These are phyloP conservation scores for Tyto alba DNA, from an alignment of 2,113 vertebrate species.

Conservation along the genomic window DNA sequence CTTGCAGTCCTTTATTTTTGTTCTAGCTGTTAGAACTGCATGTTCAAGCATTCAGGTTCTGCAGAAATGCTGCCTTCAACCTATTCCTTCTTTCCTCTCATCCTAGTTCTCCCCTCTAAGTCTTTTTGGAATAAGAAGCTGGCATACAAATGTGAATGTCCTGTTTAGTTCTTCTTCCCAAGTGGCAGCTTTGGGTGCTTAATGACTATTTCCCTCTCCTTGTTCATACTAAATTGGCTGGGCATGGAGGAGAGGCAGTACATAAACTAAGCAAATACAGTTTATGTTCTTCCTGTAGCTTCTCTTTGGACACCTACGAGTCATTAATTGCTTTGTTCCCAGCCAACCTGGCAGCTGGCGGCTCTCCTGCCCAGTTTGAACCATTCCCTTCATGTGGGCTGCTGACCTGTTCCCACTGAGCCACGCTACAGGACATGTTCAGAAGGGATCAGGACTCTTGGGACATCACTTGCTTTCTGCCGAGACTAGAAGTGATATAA, in stretches of 20 bases:
- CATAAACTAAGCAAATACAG: background rate
- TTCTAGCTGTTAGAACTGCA: background rate
- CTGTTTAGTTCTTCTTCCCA: background rate
- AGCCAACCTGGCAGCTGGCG: background rate
- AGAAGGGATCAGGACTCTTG: background rate
- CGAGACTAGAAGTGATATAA: background rate
- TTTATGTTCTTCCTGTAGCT: slow-evolving; percentile 13
- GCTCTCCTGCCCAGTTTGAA: background rate
- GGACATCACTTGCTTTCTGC: background rate
- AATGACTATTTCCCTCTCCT: background rate
- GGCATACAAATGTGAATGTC: background rate
- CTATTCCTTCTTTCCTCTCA: background rate
- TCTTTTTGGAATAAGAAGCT: background rate
- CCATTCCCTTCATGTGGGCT: background rate
- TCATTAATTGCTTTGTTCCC: slow-evolving; percentile 7
- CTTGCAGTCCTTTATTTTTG: background rate
- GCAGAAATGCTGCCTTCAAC: background rate
- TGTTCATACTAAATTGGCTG: background rate
- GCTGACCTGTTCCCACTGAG: background rate
- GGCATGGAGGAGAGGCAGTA: background rate
- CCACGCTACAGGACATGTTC: fast-evolving
- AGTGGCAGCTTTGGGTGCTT: background rate
- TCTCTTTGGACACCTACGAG: background rate
- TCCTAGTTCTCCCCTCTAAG: background rate
- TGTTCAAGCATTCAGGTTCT: background rate